Base-by-base conservation (phyloP, 2,113 vertebrate species). In the Stegastes partitus region DNA sequence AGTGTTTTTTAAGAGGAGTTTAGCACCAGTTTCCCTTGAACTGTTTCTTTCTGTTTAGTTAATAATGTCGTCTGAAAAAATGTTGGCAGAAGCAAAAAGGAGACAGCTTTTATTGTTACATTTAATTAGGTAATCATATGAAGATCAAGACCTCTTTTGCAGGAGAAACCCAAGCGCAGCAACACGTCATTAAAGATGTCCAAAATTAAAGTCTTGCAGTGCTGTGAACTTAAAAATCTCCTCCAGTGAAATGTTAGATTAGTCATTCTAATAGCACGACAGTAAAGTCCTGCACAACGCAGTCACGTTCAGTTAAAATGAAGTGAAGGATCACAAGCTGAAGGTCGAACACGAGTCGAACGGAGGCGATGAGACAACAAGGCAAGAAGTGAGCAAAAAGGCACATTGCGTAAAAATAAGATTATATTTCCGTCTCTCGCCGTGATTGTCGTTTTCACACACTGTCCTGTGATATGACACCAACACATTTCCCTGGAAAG, bases 391-490 rank as follows among this genome's bases (percentile, higher is more conserved):
- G 21, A 42, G 42, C 3, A 73, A 25, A 57, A 47, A n/a, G n/a
- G 15, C 9, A 25, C 14, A 23, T 25, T 37, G 28, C 2, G 12
- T 25, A 12, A 58, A 26, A 64, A 26, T 47, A 42, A 63, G 2
- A 58, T 25, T n/a, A n/a, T 3, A 63, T 34, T 42, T 68, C n/a
- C 12, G 42, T 64, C 47, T 65, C 23, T 34, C 73, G 34, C 19
- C 7, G 57, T 21, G 50, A 62, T n/a, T 54, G 53, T 37, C 73
- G 28, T 68, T 81, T 84, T 72, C 69, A 44, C 50, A 73, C 51
- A 37, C 57, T 67, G 72, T 21, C 63, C 37, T 67, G 3, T 64
- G 70, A 67, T 54, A 11, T 75, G 55, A 67, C 34, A 42, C 44
- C 61, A 23, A 19, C 58, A 57, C 0, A 0, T n/a, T 15, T 22